Conservation (phyloP, 2,113 vertebrate species). For the Nothocercus nigrocapillus region DNA sequence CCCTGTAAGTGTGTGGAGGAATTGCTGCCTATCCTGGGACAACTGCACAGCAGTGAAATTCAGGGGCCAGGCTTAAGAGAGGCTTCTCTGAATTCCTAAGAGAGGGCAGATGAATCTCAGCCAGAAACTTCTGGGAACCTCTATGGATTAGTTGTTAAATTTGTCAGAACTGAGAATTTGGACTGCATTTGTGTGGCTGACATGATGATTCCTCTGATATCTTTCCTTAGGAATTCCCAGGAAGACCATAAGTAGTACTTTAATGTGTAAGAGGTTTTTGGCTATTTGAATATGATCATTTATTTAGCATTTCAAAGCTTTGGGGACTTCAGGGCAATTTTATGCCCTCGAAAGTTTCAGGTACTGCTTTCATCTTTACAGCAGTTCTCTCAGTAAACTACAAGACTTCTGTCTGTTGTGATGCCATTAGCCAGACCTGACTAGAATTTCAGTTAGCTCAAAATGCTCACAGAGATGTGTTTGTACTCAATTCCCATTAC, state of each 20-base stretch:
- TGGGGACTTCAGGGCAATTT: neutral
- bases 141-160: neutral
- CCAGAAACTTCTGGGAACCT: neutral
- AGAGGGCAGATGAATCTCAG: neutral
- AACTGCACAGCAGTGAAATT: neutral
- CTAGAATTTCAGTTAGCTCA: neutral
- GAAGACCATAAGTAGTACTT: neutral
- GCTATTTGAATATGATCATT: neutral
- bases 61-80: neutral
- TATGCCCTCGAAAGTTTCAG: neutral
- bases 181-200: neutral
- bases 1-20: neutral
- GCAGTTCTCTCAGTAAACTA: neutral
- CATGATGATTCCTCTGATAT: neutral
- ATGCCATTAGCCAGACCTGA: neutral
- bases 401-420: neutral
- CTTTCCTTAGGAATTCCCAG: neutral
- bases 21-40: neutral
- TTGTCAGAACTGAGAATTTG: neutral
- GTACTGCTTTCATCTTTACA: neutral
- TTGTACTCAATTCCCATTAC: neutral
- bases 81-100: neutral
- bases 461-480: neutral
- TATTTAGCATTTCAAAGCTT: neutral
- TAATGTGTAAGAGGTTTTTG: neutral